Percentiles rank a stretch among this genome's conserved stretches.
Conservation (phyloP, 2,113 vertebrate genomes). For the Zosterops lateralis region DNA sequence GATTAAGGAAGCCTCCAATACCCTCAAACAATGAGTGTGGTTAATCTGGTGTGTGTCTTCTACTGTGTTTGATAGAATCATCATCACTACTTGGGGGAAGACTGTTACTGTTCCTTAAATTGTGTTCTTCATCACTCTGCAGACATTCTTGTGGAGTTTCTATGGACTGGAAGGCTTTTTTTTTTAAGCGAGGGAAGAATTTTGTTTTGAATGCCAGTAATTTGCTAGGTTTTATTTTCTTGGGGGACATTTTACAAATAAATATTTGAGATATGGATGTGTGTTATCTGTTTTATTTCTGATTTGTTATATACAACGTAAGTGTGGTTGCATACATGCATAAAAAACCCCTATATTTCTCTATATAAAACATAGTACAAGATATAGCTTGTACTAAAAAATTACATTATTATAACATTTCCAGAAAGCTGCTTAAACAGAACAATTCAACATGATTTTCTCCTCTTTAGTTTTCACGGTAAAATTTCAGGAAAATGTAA, state of each 20-base stretch:
- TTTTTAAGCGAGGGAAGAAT: fast-evolving
- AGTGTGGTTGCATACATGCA: background rate
- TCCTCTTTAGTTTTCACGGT: background rate
- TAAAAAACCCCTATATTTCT: background rate
- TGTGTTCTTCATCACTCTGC: background rate
- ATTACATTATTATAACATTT: background rate
- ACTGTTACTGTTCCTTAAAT: background rate
- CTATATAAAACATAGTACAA: background rate
- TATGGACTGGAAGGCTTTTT: background rate
- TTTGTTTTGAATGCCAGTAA: background rate
- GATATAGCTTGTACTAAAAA: background rate
- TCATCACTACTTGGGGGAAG: background rate
- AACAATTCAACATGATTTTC: background rate
- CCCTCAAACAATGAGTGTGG: background rate
- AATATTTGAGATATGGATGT: background rate
- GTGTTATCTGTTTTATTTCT: background rate
- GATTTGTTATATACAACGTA: background rate
- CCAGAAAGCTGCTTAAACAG: background rate
- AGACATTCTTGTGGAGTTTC: background rate
- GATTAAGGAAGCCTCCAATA: background rate
- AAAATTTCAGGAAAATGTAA: background rate
- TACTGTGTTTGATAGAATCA: fast-evolving
- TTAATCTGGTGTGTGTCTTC: background rate
- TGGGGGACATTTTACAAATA: background rate
- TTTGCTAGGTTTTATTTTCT: background rate